Conservation (phyloP, 2,113 vertebrate species). For the Tachycineta bicolor region DNA sequence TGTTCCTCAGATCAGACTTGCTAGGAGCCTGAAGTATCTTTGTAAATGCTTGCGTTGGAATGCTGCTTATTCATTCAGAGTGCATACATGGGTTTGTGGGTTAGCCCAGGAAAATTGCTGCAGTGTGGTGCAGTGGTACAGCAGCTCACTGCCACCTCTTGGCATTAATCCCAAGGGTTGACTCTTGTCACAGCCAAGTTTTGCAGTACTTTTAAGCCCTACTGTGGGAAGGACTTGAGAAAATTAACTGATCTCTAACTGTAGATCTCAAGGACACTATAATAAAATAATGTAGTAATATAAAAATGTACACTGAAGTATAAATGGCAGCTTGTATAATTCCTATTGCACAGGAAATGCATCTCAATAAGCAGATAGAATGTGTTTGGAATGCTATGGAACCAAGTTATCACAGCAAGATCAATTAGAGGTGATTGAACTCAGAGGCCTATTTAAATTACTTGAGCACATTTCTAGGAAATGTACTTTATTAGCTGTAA, state of each 20-base stretch:
- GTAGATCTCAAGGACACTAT: slow-evolving; percentile 8
- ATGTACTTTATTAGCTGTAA: neutral
- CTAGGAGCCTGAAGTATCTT: neutral
- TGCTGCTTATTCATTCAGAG: slow-evolving; percentile 33
- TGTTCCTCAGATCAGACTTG: neutral
- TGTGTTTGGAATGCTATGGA: slow-evolving; percentile 7
- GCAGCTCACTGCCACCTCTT: slow-evolving; percentile 38
- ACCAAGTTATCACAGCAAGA: neutral
- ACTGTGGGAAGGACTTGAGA: neutral
- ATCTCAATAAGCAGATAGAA: neutral
- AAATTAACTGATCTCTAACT: slow-evolving; percentile 5
- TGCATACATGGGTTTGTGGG: neutral
- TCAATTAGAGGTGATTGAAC: slow-evolving; percentile 40
- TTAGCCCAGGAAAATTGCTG: slow-evolving; percentile 42
- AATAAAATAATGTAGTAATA: slow-evolving; percentile 8
- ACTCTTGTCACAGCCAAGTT: neutral
- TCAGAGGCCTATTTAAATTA: slow-evolving; percentile 12
- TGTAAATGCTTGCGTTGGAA: neutral
- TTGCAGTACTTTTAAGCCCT: neutral
- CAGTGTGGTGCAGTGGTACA: slow-evolving; percentile 49
- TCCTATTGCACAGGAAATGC: neutral
- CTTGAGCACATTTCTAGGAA: slow-evolving; percentile 11
- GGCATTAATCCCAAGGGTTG: slow-evolving; percentile 26
- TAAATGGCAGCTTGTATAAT: neutral
- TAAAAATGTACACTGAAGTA: neutral